phyloP scores from a whole-genome alignment of 2,113 vertebrate species.

The Todiramphus saurophagus region DNA sequence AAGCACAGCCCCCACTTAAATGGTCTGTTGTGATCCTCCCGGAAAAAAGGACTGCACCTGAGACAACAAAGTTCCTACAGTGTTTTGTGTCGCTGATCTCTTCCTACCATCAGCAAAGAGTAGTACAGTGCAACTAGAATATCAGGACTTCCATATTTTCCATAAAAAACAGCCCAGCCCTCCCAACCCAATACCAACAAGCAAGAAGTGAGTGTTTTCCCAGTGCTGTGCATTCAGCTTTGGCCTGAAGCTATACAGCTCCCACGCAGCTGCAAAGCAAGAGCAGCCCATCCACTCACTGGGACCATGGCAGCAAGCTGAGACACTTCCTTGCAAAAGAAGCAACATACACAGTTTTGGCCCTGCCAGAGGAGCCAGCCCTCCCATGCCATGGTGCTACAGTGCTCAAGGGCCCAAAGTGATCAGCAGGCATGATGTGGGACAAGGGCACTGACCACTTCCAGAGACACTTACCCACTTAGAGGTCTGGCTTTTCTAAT shows the following conservation, averaged over 20 bases:
- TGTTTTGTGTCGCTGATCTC: not conserved
- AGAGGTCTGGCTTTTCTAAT: conserved; percentile 94
- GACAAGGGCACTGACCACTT: not conserved
- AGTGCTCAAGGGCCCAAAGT: not conserved
- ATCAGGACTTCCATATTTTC: not conserved
- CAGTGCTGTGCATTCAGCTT: not conserved
- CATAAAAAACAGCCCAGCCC: not conserved
- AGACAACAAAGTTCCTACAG: not conserved
- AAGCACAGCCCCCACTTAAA: fast-evolving
- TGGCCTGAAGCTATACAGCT: not conserved
- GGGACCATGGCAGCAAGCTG: not conserved
- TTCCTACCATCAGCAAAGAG: not conserved
- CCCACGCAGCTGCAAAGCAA: not conserved
- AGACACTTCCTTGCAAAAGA: not conserved
- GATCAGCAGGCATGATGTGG: not conserved
- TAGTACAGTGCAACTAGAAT: not conserved
- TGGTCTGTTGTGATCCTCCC: not conserved
- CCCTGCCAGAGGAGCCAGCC: not conserved
- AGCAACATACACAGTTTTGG: not conserved
- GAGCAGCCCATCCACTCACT: not conserved
- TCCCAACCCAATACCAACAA: not conserved
- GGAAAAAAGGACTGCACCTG: not conserved
- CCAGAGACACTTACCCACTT: conserved; percentile 84
- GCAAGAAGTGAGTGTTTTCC: not conserved
- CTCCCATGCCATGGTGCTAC: not conserved